A percentile compares a stretch with the other conserved stretches of the same genome.
These are phyloP conservation scores for Gymnopithys bicolor DNA, from an alignment of 2,797 vertebrate species.

Conservation along the genomic window DNA sequence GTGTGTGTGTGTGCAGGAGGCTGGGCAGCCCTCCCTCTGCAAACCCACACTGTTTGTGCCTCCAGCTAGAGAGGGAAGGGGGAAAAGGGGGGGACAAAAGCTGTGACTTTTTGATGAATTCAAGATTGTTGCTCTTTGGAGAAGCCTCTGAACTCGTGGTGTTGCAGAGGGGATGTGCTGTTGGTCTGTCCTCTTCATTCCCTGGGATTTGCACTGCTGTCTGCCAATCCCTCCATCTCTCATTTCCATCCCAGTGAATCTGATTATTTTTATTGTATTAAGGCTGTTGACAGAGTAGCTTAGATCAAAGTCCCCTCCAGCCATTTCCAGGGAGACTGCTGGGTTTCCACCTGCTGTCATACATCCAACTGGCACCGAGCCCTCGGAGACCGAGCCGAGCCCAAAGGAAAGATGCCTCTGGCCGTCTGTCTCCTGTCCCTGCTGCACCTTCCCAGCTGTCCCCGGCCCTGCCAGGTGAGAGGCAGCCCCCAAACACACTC, in stretches of 20 bases:
- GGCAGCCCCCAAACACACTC: background rate
- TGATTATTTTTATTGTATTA: slow-evolving; percentile 59
- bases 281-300: slow-evolving; percentile 34
- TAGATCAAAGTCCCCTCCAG: slow-evolving; percentile 51
- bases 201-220: background rate
- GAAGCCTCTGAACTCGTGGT: background rate
- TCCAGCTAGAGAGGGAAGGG: background rate
- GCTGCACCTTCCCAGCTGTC: background rate
- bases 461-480: background rate
- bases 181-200: background rate
- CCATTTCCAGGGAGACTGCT: slow-evolving; percentile 47
- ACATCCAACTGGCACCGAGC: background rate
- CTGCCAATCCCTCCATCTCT: background rate
- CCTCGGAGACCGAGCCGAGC: fast-evolving
- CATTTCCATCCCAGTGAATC: slow-evolving; percentile 35
- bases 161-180: background rate
- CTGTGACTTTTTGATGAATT: background rate
- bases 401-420: background rate
- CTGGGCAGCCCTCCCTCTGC: background rate
- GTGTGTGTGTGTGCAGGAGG: background rate
- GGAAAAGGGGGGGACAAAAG: background rate
- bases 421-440: background rate
- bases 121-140: background rate
- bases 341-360: slow-evolving; percentile 47
- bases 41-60: background rate